These are phyloP conservation scores for Scrobipalpa costella DNA, from an alignment of 2,888 invertebrate species.

Conservation along the genomic window DNA sequence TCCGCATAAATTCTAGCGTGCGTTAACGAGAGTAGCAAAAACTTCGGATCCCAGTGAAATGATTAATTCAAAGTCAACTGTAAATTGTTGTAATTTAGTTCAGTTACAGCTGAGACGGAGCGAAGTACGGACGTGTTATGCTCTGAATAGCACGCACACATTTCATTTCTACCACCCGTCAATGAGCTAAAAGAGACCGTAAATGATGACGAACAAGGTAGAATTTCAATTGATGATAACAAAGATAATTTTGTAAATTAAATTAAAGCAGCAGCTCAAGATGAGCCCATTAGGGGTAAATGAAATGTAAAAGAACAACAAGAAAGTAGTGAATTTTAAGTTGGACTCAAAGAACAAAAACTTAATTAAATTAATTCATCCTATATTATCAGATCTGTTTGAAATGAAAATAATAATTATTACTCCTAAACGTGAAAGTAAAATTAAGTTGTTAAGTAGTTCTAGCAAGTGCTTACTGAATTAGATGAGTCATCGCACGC, in stretches of 20 bases:
- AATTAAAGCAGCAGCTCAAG: conserved; percentile 65
- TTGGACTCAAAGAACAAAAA: not conserved
- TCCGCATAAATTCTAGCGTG: conserved; percentile 18
- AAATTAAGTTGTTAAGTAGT: not conserved
- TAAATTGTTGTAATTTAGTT: conserved; percentile 71
- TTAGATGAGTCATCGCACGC: not conserved
- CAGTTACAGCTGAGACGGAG: conserved; percentile 67
- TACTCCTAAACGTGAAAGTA: not conserved
- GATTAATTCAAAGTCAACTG: conserved; percentile 57
- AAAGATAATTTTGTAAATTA: conserved; percentile 50
- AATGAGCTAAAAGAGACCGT: conserved; percentile 55
- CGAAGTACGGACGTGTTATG: conserved; percentile 62
- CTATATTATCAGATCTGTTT: not conserved
- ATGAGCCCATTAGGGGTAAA: conserved; percentile 62
- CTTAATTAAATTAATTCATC: conserved; percentile 2
- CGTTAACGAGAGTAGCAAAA: conserved; percentile 32
- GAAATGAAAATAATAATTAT: not conserved
- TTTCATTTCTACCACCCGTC: conserved; percentile 70
- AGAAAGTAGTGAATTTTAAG: conserved; percentile 70
- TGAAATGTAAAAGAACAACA: conserved; percentile 62
- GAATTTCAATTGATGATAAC: conserved; percentile 48
- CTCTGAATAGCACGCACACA: conserved; percentile 68
- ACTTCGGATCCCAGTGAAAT: conserved; percentile 42
- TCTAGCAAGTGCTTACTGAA: not conserved
- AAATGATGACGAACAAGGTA: conserved; percentile 56